Conservation (phyloP, 2,797 vertebrate species). For the Taenioides sp. region DNA sequence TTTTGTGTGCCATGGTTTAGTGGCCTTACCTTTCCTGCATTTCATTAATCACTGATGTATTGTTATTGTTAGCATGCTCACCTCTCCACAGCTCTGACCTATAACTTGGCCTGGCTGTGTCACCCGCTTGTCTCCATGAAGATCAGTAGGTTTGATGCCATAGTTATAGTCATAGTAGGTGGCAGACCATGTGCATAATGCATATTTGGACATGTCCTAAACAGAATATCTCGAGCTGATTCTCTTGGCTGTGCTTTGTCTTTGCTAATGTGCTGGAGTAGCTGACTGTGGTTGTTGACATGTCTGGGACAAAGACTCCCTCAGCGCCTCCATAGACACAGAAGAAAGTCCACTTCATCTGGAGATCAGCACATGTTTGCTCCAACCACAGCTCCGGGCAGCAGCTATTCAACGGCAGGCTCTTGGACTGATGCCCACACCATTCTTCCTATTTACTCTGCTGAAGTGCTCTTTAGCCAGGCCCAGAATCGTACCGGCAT, state of each 20-base stretch:
- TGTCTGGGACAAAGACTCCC: neutral
- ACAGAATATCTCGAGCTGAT: neutral
- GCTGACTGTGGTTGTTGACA: neutral
- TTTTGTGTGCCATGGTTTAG: too few relatives aligned
- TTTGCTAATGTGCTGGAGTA: neutral
- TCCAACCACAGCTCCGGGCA: neutral
- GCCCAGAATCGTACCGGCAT: neutral
- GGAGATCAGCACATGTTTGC: neutral
- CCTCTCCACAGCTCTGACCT: too few relatives aligned
- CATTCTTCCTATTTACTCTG: constrained; percentile 1
- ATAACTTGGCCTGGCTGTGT: too few relatives aligned
- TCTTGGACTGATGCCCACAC: neutral
- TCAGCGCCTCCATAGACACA: neutral
- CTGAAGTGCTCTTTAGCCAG: neutral
- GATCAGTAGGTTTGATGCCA: too few relatives aligned
- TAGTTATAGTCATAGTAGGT: too few relatives aligned
- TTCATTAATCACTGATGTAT: too few relatives aligned
- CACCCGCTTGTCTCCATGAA: too few relatives aligned
- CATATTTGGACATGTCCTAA: too few relatives aligned
- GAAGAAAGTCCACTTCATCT: neutral
- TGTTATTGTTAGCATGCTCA: too few relatives aligned
- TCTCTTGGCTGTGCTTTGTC: neutral
- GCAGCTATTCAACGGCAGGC: neutral
- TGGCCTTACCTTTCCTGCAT: too few relatives aligned
- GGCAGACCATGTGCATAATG: too few relatives aligned